Conservation (phyloP, 2,113 vertebrate species). For the Microcebus ravelobensis region DNA sequence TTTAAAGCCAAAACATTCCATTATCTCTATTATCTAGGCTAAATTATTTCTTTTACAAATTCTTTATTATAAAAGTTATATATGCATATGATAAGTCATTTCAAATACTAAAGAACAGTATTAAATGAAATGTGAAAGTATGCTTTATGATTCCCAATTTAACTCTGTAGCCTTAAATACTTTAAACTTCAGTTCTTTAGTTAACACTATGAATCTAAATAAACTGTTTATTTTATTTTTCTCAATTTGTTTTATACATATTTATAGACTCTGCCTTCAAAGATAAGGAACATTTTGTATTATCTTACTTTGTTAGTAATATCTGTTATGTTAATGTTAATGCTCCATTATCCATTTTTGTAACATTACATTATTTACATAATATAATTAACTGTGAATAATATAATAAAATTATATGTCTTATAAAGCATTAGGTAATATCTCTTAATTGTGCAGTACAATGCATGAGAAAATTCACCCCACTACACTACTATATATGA, state of each 20-base stretch:
- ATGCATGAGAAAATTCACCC: too few relatives aligned
- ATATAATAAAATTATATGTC: background rate
- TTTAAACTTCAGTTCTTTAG: background rate
- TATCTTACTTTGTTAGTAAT: background rate
- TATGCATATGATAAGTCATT: background rate
- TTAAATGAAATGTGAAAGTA: background rate
- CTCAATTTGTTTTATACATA: background rate
- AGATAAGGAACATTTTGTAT: background rate
- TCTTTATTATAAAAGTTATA: background rate
- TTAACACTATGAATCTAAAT: background rate
- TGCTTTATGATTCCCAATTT: background rate
- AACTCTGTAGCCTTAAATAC: background rate
- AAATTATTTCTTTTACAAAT: background rate
- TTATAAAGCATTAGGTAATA: background rate
- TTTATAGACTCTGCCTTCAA: background rate
- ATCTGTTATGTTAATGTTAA: background rate
- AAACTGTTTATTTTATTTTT: background rate
- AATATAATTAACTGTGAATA: background rate
- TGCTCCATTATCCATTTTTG: background rate
- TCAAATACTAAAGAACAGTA: background rate
- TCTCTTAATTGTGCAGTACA: background rate
- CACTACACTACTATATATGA: background rate
- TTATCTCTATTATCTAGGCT: background rate
- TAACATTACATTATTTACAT: background rate
- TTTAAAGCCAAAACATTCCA: background rate